These are phyloP conservation scores for Protomyctophum bolini DNA, from an alignment of 2,113 vertebrate genomes.

Conservation along the genomic window DNA sequence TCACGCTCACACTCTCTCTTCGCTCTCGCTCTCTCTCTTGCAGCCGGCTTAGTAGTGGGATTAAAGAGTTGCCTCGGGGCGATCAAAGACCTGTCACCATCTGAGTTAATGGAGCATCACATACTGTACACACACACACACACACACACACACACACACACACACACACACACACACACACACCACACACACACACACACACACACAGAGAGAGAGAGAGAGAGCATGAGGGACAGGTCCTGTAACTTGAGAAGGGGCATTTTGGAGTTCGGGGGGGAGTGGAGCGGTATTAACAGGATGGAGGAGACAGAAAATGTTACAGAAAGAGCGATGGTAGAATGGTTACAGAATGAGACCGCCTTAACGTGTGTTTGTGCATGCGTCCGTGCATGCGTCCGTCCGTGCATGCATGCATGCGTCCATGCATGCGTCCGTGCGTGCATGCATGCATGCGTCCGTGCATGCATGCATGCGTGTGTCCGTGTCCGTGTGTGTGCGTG, in stretches of 20 bases:
- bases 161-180: constrained; percentile 14
- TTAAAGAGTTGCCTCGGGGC: constrained; percentile 58
- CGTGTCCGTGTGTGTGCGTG: constrained; percentile 22
- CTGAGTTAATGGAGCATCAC: constrained; percentile 73
- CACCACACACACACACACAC: constrained; percentile 30
- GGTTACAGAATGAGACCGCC: no score
- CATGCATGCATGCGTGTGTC: constrained; percentile 21
- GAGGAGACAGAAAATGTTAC: constrained; percentile 53
- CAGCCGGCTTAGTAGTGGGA: constrained; percentile 43
- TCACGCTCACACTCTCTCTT: constrained; percentile 10
- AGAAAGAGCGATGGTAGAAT: constrained; percentile 35
- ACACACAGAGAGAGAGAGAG: constrained; percentile 34
- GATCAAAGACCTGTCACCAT: constrained; percentile 75
- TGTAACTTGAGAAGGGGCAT: constrained; percentile 70
- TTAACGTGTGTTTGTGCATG: neutral
- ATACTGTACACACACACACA: no score
- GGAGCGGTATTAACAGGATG: constrained; percentile 57
- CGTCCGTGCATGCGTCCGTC: constrained; percentile 49
- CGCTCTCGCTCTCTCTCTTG: neutral
- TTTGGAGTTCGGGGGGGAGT: constrained; percentile 59
- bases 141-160: constrained; percentile 31
- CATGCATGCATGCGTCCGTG: constrained; percentile 4
- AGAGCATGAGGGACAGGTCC: constrained; percentile 54
- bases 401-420: constrained; percentile 20
- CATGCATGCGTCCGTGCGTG: constrained; percentile 19